Evolutionary conservation across 2,888 invertebrate species (phyloP), one percentile per base, ranked within the genome.

Genomic region (Anoplius nigerrimus): DNA sequence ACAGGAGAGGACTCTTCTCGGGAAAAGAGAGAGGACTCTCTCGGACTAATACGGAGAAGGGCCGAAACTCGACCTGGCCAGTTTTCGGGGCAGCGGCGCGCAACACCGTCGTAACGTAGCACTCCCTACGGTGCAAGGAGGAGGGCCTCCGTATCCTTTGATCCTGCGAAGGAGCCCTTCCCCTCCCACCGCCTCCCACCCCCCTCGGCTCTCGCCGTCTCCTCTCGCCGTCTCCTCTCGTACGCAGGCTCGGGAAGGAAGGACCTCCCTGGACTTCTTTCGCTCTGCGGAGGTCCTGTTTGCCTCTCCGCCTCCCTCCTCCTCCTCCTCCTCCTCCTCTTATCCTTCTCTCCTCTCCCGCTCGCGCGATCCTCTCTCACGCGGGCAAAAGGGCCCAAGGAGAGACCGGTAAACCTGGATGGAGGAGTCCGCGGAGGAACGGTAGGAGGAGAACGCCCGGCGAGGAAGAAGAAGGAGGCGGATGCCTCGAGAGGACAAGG

Each of bases 191-290:
- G n/a, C n/a, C n/a, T n/a, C n/a, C n/a, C n/a, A n/a, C n/a, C n/a
- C n/a, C n/a, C n/a, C n/a, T n/a, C n/a, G n/a, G n/a, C n/a, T n/a
- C n/a, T n/a, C n/a, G n/a, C n/a, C n/a, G n/a, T 71, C 62, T 68
- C 69, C 55, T 67, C 72, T 69, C 72, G 65, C 55, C 66, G 69
- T 62, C 66, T 62, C 62, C 69, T 75, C 69, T 74, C 72, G 69
- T 69, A 70, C 60, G 69, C 63, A 54, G 27, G 65, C 64, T 59
- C 61, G 71, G 75, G 70, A 75, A 75, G 72, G 75, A 76, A 83
- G 84, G 86, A 86, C 87, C 86, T 86, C 86, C 86, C 84, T 82
- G 84, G 85, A 84, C 84, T 76, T 68, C 53, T 66, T 77, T 70
- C 66, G 69, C 83, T 78, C 81, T 76, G 75, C 78, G 86, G 84